A percentile compares a stretch with the other conserved stretches of the same genome.
Evolutionary conservation across 2,797 vertebrate genomes (phyloP).

Genomic region (Gymnopithys bicolor): DNA sequence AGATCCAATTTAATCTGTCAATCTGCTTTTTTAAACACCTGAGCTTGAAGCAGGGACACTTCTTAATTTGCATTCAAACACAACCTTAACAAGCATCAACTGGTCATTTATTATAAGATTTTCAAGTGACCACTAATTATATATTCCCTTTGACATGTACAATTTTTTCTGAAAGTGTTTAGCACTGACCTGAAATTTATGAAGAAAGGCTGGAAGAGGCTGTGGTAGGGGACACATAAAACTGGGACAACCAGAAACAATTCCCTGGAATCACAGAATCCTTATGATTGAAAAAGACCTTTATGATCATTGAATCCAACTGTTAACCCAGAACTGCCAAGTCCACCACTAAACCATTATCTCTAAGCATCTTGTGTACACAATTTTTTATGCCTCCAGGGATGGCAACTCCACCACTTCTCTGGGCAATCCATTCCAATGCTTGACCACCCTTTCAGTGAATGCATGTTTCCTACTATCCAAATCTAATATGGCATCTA

Average conservation of each 20-base stretch:
- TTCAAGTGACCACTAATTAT: neutral
- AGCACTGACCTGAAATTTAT: neutral
- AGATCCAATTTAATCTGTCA: rapidly evolving
- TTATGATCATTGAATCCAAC: neutral
- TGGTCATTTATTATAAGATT: rapidly evolving
- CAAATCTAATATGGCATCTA: neutral
- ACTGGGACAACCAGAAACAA: neutral
- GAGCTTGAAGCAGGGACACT: neutral
- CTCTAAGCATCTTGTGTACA: neutral
- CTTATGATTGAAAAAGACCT: neutral
- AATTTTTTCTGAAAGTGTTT: neutral
- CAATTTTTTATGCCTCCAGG: neutral
- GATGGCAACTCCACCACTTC: neutral
- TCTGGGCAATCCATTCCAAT: neutral
- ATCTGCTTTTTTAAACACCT: neutral
- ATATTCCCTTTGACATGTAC: neutral
- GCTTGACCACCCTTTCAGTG: neutral
- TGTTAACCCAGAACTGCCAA: neutral
- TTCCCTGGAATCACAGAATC: neutral
- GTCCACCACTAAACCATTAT: neutral
- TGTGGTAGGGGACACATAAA: neutral
- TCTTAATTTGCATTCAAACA: neutral
- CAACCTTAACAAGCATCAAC: neutral
- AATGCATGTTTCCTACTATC: neutral
- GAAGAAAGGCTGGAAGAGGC: neutral